Evolutionary conservation across 2,888 invertebrate genomes (phyloP), one percentile per base, ranked within the genome.

Genomic region (Sphaerophoria taeniata): DNA sequence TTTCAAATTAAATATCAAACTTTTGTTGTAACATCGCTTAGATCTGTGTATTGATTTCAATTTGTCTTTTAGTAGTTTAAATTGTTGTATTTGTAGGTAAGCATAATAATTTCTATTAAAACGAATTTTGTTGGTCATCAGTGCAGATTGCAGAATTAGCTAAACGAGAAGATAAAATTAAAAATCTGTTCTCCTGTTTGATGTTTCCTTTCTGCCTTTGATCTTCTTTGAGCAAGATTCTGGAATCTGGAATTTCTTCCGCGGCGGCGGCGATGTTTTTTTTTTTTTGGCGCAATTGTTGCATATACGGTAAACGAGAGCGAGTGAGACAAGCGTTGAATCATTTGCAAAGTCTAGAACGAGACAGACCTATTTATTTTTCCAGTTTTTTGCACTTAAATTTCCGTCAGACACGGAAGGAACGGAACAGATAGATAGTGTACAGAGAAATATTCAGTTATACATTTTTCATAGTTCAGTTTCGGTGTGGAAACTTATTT

Each of bases 281-380:
- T 78, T 77, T 60, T 76, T 82, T 86, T 86, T 86, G 86, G 86
- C 86, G 86, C 86, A 86, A 86, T 86, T 86, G 86, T 86, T 86
- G 86, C 86, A 78, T 71, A 78, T 82, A 73, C 76, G 47, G 81
- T 47, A 70, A 47, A 53, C 14, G n/a, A 81, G 85, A 65, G 85
- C 47, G 65, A 85, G 53, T n/a, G 81, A 81, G 81, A 85, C 53
- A 53, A 51, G 47, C 5, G 36, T 58, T 24, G 51, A 72, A 63
- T 81, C 53, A 77, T 69, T 63, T 81, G 69, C 24, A 53, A 47
- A 75, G 70, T 56, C 12, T 58, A 85, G 85, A 45, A 74, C 43
- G 67, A 67, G 73, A 82, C 49, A 43, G 43, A 71, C 24, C 45
- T 14, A 77, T 24, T 24, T 51, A 63, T 72, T 75, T 80, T 65